Percentiles rank a stretch among this genome's conserved stretches.
Evolutionary conservation across 2,888 invertebrate species (phyloP).

Genomic region (Teleiodes luculella): DNA sequence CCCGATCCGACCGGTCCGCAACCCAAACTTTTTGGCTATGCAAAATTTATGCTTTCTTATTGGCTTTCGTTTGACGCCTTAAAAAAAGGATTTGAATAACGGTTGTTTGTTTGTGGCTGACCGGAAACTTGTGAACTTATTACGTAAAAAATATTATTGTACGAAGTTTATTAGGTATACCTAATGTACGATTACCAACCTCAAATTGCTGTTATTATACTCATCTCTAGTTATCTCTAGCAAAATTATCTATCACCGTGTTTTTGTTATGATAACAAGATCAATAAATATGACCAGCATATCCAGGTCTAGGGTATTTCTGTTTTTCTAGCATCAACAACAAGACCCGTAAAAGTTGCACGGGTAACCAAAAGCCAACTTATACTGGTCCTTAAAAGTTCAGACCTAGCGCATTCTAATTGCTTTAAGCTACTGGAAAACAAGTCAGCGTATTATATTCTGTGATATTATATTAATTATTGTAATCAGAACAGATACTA

Average conservation of each 20-base stretch:
- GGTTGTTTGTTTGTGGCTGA: background rate
- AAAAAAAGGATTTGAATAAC: background rate
- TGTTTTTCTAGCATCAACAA: slow-evolving; percentile 21
- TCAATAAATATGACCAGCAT: slow-evolving; percentile 37
- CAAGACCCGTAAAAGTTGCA: slow-evolving; percentile 23
- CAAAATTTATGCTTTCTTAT: slow-evolving; percentile 8
- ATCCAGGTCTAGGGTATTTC: slow-evolving; percentile 28
- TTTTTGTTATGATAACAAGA: slow-evolving; percentile 29
- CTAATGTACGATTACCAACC: background rate
- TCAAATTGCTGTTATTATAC: background rate
- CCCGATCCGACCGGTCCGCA: slow-evolving; percentile 13
- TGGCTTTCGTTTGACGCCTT: slow-evolving; percentile 4
- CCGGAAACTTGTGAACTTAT: no score
- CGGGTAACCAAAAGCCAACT: slow-evolving; percentile 28
- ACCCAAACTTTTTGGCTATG: slow-evolving; percentile 6
- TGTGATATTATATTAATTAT: no score
- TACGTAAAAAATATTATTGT: no score
- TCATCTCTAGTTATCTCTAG: slow-evolving; percentile 22
- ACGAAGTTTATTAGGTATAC: no score
- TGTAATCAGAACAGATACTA: background rate
- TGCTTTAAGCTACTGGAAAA: slow-evolving; percentile 28
- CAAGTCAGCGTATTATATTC: slow-evolving; percentile 8
- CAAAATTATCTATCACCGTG: slow-evolving; percentile 23
- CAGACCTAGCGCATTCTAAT: slow-evolving; percentile 38
- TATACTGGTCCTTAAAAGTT: slow-evolving; percentile 33